These are phyloP conservation scores for Ceyx margarethae DNA, from an alignment of 2,113 vertebrate species.

Conservation along the genomic window DNA sequence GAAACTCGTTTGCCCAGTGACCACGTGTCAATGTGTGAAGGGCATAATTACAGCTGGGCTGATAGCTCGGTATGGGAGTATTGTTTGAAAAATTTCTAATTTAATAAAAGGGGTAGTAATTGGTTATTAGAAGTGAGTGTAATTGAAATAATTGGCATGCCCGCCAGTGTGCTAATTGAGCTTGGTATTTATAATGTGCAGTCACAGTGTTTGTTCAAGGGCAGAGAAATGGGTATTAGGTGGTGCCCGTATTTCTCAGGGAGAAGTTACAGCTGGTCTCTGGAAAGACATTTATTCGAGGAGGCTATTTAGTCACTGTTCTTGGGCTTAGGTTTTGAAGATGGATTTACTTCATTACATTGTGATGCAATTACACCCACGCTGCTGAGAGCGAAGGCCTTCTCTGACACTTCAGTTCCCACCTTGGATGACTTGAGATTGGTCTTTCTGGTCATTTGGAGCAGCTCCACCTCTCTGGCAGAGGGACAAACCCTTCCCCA, in stretches of 20 bases:
- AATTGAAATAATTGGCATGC: slow-evolving; percentile 27
- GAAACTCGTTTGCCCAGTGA: neutral
- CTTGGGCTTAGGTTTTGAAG: neutral
- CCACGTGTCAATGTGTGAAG: neutral
- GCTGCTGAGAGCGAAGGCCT: neutral
- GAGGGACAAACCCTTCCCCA: neutral
- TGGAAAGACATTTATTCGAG: neutral
- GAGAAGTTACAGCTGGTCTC: neutral
- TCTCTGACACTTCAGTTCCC: slow-evolving; percentile 10
- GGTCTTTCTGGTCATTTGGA: neutral
- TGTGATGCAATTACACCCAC: neutral
- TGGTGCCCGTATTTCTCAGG: neutral
- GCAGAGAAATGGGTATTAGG: neutral
- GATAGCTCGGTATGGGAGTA: neutral
- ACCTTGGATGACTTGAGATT: neutral
- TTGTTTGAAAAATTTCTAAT: neutral
- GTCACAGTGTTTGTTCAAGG: slow-evolving; percentile 11
- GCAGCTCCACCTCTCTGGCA: neutral
- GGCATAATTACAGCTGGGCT: neutral
- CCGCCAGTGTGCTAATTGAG: neutral
- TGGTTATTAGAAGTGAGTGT: neutral
- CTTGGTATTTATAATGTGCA: neutral
- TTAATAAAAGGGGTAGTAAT: slow-evolving; percentile 2
- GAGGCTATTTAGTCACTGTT: neutral
- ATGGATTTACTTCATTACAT: slow-evolving; percentile 6